Conservation (phyloP, 2,888 invertebrate genomes). For the Lycocerus yunnanus region DNA sequence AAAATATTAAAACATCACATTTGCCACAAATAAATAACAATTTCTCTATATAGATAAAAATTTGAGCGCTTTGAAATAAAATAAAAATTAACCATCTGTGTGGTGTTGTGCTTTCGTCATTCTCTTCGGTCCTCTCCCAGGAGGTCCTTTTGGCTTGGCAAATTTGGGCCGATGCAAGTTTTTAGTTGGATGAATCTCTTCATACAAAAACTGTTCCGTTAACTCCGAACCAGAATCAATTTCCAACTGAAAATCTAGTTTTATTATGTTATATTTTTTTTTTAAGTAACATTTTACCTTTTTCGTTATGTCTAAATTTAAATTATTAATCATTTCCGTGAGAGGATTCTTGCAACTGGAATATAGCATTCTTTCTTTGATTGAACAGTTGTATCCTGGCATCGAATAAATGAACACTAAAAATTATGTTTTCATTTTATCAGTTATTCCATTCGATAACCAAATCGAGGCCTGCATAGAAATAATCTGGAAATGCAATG, state of each 20-base stretch:
- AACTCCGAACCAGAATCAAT: slow-evolving; percentile 89
- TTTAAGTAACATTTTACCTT: slow-evolving; percentile 69
- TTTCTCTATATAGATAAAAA: slow-evolving; percentile 6
- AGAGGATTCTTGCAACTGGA: slow-evolving; percentile 96
- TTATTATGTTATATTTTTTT: not conserved
- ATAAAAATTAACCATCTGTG: not conserved
- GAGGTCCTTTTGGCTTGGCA: slow-evolving; percentile 96
- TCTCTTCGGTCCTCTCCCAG: slow-evolving; percentile 88
- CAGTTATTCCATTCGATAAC: no score
- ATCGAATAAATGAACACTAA: slow-evolving; percentile 97
- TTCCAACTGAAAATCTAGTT: slow-evolving; percentile 72
- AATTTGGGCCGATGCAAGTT: slow-evolving; percentile 89
- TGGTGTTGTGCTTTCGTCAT: slow-evolving; percentile 71
- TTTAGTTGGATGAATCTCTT: slow-evolving; percentile 92
- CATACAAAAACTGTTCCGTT: slow-evolving; percentile 86
- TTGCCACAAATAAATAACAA: not conserved
- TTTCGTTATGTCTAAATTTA: slow-evolving; percentile 81
- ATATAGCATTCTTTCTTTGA: slow-evolving; percentile 98
- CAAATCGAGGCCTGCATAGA: no score
- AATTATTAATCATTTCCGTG: slow-evolving; percentile 76
- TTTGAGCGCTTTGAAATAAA: not conserved
- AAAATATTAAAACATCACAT: not conserved
- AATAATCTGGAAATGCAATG: no score
- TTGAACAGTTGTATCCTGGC: slow-evolving; percentile 94
- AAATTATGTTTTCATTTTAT: no score